A percentile compares a stretch with the other conserved stretches of the same genome.
Evolutionary conservation across 2,888 invertebrate genomes (phyloP).

Genomic region (Dromius quadrimaculatus): DNA sequence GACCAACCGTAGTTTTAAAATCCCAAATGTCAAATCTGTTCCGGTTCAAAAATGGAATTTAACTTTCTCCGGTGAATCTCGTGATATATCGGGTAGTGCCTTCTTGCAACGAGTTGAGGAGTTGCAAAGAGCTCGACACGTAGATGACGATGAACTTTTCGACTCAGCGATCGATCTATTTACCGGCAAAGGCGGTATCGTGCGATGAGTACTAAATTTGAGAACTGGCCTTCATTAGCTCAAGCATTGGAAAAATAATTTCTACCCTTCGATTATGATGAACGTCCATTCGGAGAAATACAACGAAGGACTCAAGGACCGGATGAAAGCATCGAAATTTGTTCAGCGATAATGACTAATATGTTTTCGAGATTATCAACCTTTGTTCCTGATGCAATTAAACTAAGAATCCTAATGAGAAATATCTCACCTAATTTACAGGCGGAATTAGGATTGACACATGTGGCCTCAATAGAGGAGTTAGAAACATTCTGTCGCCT

Average conservation of each 20-base stretch:
- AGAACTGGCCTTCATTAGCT: too few species aligned
- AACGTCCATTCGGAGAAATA: conserved; percentile 45
- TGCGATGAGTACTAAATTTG: conserved; percentile 50
- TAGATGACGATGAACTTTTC: too few species aligned
- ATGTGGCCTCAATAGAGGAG: neutral
- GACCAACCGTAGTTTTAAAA: too few species aligned
- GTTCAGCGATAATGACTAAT: conserved; percentile 49
- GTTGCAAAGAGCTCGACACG: too few species aligned
- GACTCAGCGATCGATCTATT: too few species aligned
- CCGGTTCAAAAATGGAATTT: too few species aligned
- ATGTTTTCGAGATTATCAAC: neutral
- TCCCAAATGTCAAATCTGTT: too few species aligned
- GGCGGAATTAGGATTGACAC: neutral
- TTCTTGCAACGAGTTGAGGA: too few species aligned
- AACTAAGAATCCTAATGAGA: neutral
- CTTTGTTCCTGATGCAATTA: neutral
- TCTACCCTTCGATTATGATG: conserved; percentile 52
- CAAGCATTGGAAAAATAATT: conserved; percentile 48
- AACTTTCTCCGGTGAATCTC: too few species aligned
- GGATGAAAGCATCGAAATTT: conserved; percentile 46
- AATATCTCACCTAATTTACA: neutral
- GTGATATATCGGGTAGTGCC: too few species aligned
- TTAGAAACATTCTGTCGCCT: too few species aligned
- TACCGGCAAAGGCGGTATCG: too few species aligned
- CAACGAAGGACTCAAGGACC: conserved; percentile 46